These are phyloP conservation scores for Knipowitschia caucasica DNA, from an alignment of 2,797 vertebrate species.

Conservation along the genomic window DNA sequence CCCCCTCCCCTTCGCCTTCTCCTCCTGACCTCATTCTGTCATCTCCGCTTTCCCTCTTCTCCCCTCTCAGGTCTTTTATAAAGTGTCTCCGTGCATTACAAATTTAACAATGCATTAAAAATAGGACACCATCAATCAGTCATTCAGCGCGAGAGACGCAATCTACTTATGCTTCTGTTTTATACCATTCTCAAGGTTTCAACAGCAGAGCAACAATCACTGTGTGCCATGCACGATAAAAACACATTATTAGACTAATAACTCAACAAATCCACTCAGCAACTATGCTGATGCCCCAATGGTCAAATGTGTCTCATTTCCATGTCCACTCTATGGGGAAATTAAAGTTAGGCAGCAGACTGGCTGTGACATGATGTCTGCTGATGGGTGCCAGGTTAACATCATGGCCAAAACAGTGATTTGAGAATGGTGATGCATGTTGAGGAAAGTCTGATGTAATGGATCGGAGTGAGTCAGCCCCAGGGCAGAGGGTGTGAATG, in stretches of 20 bases:
- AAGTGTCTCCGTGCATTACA: constrained; percentile 78
- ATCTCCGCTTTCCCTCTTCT: constrained; percentile 69
- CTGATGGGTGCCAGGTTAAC: constrained; percentile 64
- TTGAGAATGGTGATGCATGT: constrained; percentile 60
- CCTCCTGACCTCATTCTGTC: constrained; percentile 81
- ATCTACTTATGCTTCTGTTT: constrained; percentile 67
- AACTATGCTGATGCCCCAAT: constrained; percentile 29
- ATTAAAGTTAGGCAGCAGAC: constrained; percentile 40
- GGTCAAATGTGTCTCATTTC: constrained; percentile 28
- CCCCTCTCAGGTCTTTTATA: constrained; percentile 76
- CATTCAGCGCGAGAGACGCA: constrained; percentile 56
- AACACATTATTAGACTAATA: constrained; percentile 52
- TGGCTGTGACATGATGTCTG: constrained; percentile 58
- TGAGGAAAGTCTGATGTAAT: constrained; percentile 71
- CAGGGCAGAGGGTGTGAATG: constrained; percentile 58
- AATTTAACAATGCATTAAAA: constrained; percentile 80
- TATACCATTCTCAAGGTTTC: constrained; percentile 50
- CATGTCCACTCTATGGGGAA: constrained; percentile 42
- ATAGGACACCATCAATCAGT: constrained; percentile 80
- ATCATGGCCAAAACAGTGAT: constrained; percentile 58
- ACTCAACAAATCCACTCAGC: constrained; percentile 37
- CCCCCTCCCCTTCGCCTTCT: constrained; percentile 45
- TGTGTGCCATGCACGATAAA: constrained; percentile 27
- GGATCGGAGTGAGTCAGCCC: constrained; percentile 65
- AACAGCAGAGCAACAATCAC: constrained; percentile 35